Evolutionary conservation across 2,888 invertebrate genomes (phyloP).

Genomic region (Mythimna loreyi): DNA sequence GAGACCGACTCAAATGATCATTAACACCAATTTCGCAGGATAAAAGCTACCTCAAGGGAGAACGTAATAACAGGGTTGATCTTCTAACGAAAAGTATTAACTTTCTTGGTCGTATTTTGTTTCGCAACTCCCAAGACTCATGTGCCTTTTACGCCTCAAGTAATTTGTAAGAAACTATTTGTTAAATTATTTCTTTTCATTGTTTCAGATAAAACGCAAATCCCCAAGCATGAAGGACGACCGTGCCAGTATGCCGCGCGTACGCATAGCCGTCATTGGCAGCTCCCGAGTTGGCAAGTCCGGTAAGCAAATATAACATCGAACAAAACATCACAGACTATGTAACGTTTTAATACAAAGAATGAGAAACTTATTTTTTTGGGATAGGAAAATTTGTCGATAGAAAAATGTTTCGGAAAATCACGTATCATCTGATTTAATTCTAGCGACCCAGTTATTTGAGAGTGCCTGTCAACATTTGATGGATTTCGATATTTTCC

Average conservation of each 20-base stretch:
- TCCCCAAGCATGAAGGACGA: constrained; percentile 89
- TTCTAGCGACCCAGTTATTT: constrained; percentile 75
- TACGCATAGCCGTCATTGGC: constrained; percentile 94
- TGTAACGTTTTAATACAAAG: constrained; percentile 14
- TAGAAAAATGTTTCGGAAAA: constrained; percentile 36
- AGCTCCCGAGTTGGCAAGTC: constrained; percentile 95
- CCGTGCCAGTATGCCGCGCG: constrained; percentile 91
- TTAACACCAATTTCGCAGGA: constrained; percentile 53
- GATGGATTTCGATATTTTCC: constrained; percentile 62
- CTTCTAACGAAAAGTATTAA: constrained; percentile 5
- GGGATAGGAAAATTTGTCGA: constrained; percentile 36
- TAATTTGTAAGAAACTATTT: constrained; percentile 19
- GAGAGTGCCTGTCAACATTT: constrained; percentile 71
- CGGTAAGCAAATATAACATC: constrained; percentile 87
- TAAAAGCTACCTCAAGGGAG: constrained; percentile 27
- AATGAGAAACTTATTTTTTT: constrained; percentile 35
- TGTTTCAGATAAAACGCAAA: constrained; percentile 77
- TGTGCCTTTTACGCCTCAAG: constrained; percentile 5
- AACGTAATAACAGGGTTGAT: constrained; percentile 25
- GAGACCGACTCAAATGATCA: constrained; percentile 53
- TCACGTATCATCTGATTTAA: constrained; percentile 54
- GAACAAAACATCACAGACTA: constrained; percentile 11
- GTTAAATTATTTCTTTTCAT: constrained; percentile 53
- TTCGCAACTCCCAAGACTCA: neutral
- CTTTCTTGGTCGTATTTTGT: constrained; percentile 8